phyloP scores from a whole-genome alignment of 2,113 vertebrate genomes.

The Erinaceus europaeus region DNA sequence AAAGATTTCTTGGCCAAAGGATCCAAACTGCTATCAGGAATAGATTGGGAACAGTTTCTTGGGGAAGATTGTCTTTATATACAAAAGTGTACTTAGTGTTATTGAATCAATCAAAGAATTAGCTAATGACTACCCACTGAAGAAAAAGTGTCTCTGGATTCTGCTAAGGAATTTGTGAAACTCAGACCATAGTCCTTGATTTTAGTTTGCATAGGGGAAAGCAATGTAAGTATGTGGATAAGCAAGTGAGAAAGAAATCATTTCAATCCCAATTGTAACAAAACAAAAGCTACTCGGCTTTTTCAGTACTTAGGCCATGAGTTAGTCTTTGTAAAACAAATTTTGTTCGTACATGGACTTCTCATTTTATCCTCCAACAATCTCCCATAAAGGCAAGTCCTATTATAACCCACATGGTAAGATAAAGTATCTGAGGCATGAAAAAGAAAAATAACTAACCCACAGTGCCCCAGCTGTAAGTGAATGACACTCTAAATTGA shows the following conservation, averaged over 20 bases:
- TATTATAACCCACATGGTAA: not conserved
- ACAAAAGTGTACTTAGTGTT: not conserved
- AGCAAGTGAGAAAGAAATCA: not conserved
- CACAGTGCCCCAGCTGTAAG: not conserved
- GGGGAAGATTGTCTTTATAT: not conserved
- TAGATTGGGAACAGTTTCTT: constrained; percentile 15
- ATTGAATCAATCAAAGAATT: not conserved
- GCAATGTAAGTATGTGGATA: too few relatives aligned
- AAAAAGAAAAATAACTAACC: not conserved
- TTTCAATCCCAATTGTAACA: not conserved
- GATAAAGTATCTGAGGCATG: not conserved
- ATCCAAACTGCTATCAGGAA: not conserved
- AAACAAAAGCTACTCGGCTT: too few relatives aligned
- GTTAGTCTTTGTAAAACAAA: not conserved
- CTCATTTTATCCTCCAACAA: not conserved
- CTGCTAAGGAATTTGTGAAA: not conserved
- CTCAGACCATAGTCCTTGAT: not conserved
- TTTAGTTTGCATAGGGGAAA: not conserved
- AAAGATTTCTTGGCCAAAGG: not conserved
- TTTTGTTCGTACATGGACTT: not conserved
- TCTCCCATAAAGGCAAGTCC: not conserved
- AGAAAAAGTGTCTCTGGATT: not conserved
- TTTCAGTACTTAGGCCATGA: not conserved
- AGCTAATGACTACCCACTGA: not conserved
- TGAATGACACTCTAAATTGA: not conserved